Evolutionary conservation across 2,888 invertebrate genomes (phyloP), one percentile per base, ranked within the genome.

Genomic region (Cheilosia pagana): DNA sequence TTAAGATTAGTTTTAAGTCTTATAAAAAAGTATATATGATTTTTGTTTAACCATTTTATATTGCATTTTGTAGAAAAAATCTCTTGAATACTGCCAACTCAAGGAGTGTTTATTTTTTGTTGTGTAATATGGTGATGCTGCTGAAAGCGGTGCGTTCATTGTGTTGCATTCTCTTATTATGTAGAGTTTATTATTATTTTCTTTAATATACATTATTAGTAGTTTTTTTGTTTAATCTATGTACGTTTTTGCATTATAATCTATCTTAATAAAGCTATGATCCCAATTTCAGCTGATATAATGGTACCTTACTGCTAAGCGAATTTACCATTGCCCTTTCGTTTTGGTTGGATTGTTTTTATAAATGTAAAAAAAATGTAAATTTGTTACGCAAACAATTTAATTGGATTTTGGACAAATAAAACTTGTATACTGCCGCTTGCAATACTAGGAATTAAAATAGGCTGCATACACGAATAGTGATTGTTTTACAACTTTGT

Each of bases 181-280:
- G 81, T 79, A 81, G 50, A 55, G 43, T 77, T 67, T 71, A 57
- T 70, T 75, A 21, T 48, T 45, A 53, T 63, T 60, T 71, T 71
- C 6, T 74, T 74, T 28, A 62, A 70, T 78, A 77, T 68, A 74
- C 79, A 75, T 57, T 71, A 76, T 85, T 76, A 67, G 75, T 81
- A 76, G 67, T 81, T 86, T 81, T 86, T 87, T 88, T 74, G 48
- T 82, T 81, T 45, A 76, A 79, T 78, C 79, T 86, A 77, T 86
- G 62, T 86, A 57, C 63, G 76, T 75, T 75, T 50, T 62, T 86
- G 81, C 77, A 81, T 81, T 79, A 86, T 78, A 75, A 75, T 90
- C 91, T 91, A 91, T 89, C 91, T 93, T 94, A 92, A 94, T 94
- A 94, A 94, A 94, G 94, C 94, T 94, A 94, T 94, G 93, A 93